A percentile compares a stretch with the other conserved stretches of the same genome.
phyloP scores from a whole-genome alignment of 2,113 vertebrate species.

The Hypomesus transpacificus region DNA sequence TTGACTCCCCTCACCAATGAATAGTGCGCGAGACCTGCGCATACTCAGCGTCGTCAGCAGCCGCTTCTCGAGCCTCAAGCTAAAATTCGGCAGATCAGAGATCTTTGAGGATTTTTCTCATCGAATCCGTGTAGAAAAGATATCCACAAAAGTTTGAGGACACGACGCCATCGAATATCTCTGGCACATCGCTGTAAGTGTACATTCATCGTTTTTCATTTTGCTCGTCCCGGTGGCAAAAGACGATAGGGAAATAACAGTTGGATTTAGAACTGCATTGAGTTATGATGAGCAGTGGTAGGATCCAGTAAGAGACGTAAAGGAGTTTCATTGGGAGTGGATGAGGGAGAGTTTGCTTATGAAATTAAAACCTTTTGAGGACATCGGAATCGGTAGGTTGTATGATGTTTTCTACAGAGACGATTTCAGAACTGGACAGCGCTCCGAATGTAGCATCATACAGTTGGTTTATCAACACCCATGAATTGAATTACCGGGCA shows the following conservation, averaged over 20 bases:
- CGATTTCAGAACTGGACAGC: slow-evolving; percentile 55
- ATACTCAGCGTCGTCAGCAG: slow-evolving; percentile 74
- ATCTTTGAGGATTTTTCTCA: slow-evolving; percentile 67
- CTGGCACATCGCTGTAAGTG: slow-evolving; percentile 64
- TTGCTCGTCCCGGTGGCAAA: slow-evolving; percentile 34
- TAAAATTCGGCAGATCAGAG: slow-evolving; percentile 73
- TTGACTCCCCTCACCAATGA: slow-evolving; percentile 81
- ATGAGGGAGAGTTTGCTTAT: slow-evolving; percentile 37
- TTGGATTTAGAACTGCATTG: slow-evolving; percentile 47
- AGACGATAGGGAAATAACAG: slow-evolving; percentile 32
- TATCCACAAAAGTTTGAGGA: slow-evolving; percentile 68
- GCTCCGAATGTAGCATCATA: slow-evolving; percentile 44
- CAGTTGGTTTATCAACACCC: slow-evolving; percentile 65
- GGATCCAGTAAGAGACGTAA: slow-evolving; percentile 27
- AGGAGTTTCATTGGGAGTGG: slow-evolving; percentile 44
- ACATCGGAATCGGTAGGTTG: slow-evolving; percentile 1
- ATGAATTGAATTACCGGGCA: slow-evolving; percentile 52
- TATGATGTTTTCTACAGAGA: slow-evolving; percentile 10
- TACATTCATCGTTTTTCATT: slow-evolving; percentile 25
- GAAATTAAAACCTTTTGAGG: slow-evolving; percentile 33
- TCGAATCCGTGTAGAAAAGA: slow-evolving; percentile 55
- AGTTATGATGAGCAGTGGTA: slow-evolving; percentile 39
- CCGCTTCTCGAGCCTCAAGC: slow-evolving; percentile 74
- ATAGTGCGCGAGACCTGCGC: slow-evolving; percentile 80
- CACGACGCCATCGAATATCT: slow-evolving; percentile 50